Conservation (phyloP, 2,797 vertebrate species). For the Tapera naevia region DNA sequence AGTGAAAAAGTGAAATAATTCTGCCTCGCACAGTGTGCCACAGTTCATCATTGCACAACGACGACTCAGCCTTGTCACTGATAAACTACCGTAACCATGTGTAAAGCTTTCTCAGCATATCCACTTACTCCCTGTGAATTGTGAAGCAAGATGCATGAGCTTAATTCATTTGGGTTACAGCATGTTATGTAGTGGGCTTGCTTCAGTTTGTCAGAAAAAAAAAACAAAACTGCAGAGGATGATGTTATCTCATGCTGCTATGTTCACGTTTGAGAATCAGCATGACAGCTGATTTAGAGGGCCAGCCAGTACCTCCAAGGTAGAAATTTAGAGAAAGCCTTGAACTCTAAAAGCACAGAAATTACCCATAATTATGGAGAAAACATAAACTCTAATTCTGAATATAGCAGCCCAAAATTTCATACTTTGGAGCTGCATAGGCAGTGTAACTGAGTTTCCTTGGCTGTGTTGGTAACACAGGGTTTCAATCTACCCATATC, state of each 20-base stretch:
- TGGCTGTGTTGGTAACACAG: background rate
- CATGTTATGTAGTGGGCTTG: background rate
- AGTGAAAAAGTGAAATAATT: background rate
- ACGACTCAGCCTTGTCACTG: background rate
- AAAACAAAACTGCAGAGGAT: background rate
- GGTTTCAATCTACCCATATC: background rate
- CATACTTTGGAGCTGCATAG: background rate
- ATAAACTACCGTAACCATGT: background rate
- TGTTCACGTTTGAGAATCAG: background rate
- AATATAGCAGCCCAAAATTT: background rate
- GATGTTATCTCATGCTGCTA: background rate
- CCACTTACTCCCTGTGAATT: background rate
- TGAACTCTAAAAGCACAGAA: background rate
- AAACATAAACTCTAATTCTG: background rate
- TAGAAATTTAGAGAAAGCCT: background rate
- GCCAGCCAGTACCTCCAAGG: background rate
- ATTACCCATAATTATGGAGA: background rate
- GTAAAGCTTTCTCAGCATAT: background rate
- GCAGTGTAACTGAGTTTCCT: background rate
- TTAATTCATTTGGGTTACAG: background rate
- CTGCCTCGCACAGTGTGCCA: background rate
- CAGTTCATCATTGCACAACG: background rate
- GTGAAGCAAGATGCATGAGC: background rate
- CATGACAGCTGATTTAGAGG: background rate
- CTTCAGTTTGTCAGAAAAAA: background rate